Percentiles rank a stretch among this genome's conserved stretches.
Conservation (phyloP, 2,797 vertebrate species). For the Diplodus puntazzo region DNA sequence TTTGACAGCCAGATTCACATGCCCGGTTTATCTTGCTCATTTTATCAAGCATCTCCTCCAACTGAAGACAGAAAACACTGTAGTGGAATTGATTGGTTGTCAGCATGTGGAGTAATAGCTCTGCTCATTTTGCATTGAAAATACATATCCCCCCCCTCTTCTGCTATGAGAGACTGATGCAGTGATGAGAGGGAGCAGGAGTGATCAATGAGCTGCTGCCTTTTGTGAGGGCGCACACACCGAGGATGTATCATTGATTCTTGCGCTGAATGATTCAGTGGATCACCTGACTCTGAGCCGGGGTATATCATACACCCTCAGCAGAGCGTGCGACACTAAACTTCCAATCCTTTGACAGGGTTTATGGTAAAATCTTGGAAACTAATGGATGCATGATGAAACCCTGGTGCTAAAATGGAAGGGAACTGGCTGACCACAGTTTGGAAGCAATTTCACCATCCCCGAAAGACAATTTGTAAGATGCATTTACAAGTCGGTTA, state of each 20-base stretch:
- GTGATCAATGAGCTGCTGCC: conserved; percentile 72
- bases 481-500: conserved; percentile 50
- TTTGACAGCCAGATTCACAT: conserved; percentile 63
- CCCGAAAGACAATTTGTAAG: conserved; percentile 27
- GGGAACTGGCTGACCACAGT: conserved; percentile 23
- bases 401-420: conserved; percentile 12
- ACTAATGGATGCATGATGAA: conserved; percentile 36
- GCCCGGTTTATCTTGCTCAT: conserved; percentile 65
- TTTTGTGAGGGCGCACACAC: conserved; percentile 58
- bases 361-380: conserved; percentile 21
- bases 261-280: conserved; percentile 48
- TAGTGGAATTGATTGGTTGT: conserved; percentile 79
- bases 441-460: conserved; percentile 35
- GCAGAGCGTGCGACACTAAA: conserved; percentile 4
- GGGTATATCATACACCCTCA: conserved; percentile 22
- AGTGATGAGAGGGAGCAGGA: conserved; percentile 55
- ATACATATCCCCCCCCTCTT: conserved; percentile 58
- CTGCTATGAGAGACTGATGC: conserved; percentile 64
- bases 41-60: conserved; percentile 68
- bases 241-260: conserved; percentile 54
- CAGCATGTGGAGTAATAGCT: conserved; percentile 70
- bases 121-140: conserved; percentile 71
- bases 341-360: conserved; percentile 5
- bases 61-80: conserved; percentile 70
- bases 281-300: conserved; percentile 48